These are phyloP conservation scores for Irena cyanogastra DNA, from an alignment of 2,113 vertebrate species.

Conservation along the genomic window DNA sequence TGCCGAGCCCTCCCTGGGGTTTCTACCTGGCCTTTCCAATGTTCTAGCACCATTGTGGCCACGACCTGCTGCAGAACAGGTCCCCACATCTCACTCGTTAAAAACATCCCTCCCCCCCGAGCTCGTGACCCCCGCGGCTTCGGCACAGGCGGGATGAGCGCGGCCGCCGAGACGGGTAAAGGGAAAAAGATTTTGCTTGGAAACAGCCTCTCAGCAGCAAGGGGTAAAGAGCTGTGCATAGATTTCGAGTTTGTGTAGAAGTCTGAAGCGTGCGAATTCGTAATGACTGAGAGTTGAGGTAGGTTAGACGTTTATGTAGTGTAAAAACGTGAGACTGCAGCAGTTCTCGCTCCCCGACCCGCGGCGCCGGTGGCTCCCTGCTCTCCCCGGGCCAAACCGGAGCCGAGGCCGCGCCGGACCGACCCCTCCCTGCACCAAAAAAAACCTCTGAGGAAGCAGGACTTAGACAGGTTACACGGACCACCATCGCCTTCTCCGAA, in stretches of 20 bases:
- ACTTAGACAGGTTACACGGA: slow-evolving; percentile 48
- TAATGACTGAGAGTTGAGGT: slow-evolving; percentile 78
- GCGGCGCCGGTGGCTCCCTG: background rate
- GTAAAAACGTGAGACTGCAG: slow-evolving; percentile 67
- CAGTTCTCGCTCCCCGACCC: slow-evolving; percentile 48
- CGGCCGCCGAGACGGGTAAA: slow-evolving; percentile 55
- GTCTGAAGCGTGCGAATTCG: slow-evolving; percentile 69
- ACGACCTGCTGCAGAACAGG: slow-evolving; percentile 31
- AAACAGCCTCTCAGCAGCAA: slow-evolving; percentile 75
- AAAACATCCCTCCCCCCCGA: background rate
- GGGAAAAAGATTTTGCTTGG: slow-evolving; percentile 59
- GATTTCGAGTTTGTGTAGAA: slow-evolving; percentile 65
- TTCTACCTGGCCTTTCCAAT: slow-evolving; percentile 3
- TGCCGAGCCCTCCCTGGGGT: slow-evolving; percentile 1
- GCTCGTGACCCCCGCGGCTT: background rate
- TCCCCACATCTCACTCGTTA: background rate
- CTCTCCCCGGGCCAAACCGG: background rate
- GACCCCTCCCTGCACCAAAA: background rate
- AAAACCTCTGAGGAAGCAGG: slow-evolving; percentile 32
- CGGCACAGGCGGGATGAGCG: background rate
- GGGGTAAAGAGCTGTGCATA: slow-evolving; percentile 76
- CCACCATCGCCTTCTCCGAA: slow-evolving; percentile 47
- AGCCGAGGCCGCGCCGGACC: background rate
- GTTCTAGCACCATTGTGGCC: slow-evolving; percentile 70
- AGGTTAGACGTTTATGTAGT: slow-evolving; percentile 75